Percentiles rank a stretch among this genome's conserved stretches.
phyloP scores from a whole-genome alignment of 2,797 vertebrate genomes.

The Cynodonichthys magdalenae region DNA sequence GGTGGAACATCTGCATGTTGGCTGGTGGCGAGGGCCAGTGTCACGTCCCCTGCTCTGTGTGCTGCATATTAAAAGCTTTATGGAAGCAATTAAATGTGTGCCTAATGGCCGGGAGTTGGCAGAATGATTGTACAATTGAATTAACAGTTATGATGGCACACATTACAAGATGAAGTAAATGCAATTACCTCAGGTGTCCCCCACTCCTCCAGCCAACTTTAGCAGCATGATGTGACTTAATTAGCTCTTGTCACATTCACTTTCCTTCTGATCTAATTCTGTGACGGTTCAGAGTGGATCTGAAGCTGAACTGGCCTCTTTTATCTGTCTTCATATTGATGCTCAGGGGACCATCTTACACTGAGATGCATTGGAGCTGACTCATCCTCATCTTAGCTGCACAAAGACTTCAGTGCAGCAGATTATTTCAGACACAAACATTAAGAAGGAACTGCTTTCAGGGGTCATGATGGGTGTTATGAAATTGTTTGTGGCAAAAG shows the following conservation, averaged over 20 bases:
- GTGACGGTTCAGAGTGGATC: conserved; percentile 61
- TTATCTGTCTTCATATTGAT: conserved; percentile 29
- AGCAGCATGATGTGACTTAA: conserved; percentile 92
- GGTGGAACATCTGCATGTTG: conserved; percentile 88
- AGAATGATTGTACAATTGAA: conserved; percentile 95
- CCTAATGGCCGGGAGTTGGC: conserved; percentile 95
- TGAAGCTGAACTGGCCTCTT: conserved; percentile 32
- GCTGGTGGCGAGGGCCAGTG: conserved; percentile 66
- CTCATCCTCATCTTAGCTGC: conserved; percentile 61
- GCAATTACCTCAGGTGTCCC: conserved; percentile 90
- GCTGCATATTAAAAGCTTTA: conserved; percentile 98
- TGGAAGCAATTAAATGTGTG: conserved; percentile 96
- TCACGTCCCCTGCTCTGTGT: conserved; percentile 85
- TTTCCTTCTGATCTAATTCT: conserved; percentile 80
- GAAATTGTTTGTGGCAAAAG: neutral
- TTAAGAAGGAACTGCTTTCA: conserved; percentile 6
- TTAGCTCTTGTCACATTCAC: conserved; percentile 91
- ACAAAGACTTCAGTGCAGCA: conserved; percentile 33
- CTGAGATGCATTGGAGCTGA: conserved; percentile 63
- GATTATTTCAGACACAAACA: conserved; percentile 7
- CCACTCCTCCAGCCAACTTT: conserved; percentile 80
- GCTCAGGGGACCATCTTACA: too few species aligned
- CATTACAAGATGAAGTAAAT: conserved; percentile 96
- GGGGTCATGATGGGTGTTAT: conserved; percentile 5
- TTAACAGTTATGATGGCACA: conserved; percentile 94